These are phyloP conservation scores for Notolabrus celidotus DNA, from an alignment of 2,797 vertebrate species.

Conservation along the genomic window DNA sequence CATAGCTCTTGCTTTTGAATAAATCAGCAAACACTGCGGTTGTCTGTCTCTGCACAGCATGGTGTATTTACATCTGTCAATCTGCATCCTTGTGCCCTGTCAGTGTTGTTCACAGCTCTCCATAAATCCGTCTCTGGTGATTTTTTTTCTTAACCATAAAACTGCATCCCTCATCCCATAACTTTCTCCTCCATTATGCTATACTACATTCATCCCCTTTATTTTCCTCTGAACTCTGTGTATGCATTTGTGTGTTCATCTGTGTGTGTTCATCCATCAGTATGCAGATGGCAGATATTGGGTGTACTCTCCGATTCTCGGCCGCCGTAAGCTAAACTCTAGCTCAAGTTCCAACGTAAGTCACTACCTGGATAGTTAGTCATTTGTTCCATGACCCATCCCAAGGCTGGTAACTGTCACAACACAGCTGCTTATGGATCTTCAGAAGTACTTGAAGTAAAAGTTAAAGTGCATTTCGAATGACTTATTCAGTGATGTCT, in stretches of 20 bases:
- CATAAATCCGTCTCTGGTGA: conserved; percentile 8
- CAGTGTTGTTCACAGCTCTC: conserved; percentile 22
- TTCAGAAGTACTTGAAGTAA: conserved; percentile 38
- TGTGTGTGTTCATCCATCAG: conserved; percentile 80
- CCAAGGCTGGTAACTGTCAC: conserved; percentile 13
- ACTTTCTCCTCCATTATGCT: not conserved
- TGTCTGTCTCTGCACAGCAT: conserved; percentile 56
- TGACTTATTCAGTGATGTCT: conserved; percentile 26
- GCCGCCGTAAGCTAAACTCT: conserved; percentile 86
- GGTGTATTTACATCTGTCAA: conserved; percentile 46
- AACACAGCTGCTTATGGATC: conserved; percentile 36
- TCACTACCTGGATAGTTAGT: conserved; percentile 52
- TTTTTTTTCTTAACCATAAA: conserved; percentile 15
- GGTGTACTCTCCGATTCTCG: conserved; percentile 94
- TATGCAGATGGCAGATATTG: conserved; percentile 96
- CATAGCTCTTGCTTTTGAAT: conserved; percentile 47
- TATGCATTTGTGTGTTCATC: conserved; percentile 39
- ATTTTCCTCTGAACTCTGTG: conserved; percentile 13
- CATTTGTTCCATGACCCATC: conserved; percentile 6
- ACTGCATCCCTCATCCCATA: conserved; percentile 9
- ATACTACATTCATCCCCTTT: conserved; percentile 2
- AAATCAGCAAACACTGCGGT: conserved; percentile 31
- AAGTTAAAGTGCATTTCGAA: conserved; percentile 1
- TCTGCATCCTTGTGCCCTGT: conserved; percentile 38
- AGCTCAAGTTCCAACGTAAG: conserved; percentile 84